Percentiles rank a stretch among this genome's conserved stretches.
These are phyloP conservation scores for Delichon dasypus DNA, from an alignment of 2,797 vertebrate genomes.

Conservation along the genomic window DNA sequence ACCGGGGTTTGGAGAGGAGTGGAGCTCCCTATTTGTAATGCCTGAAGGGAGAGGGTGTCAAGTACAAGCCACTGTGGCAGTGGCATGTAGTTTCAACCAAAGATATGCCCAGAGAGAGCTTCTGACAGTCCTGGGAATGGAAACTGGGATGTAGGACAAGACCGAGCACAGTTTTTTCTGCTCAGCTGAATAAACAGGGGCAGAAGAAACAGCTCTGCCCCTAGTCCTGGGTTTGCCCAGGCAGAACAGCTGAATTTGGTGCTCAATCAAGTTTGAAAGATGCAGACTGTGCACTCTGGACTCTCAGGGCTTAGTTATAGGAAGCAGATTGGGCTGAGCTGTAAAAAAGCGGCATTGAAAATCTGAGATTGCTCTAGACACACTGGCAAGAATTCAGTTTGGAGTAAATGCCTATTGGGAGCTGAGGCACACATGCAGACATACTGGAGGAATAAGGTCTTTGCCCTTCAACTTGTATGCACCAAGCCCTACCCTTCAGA, in stretches of 20 bases:
- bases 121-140: background rate
- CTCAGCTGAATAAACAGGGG: background rate
- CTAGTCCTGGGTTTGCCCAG: background rate
- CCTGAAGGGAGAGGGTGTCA: background rate
- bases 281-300: fast-evolving
- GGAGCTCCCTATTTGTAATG: background rate
- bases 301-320: background rate
- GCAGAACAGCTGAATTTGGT: background rate
- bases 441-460: background rate
- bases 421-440: background rate
- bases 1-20: background rate
- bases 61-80: background rate
- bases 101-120: background rate
- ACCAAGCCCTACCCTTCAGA: background rate
- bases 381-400: background rate
- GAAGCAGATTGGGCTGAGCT: background rate
- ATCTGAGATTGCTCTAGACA: background rate
- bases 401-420: fast-evolving
- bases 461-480: background rate
- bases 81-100: background rate
- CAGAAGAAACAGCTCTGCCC: background rate
- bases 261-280: background rate
- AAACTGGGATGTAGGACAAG: background rate
- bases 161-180: background rate
- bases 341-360: background rate